Base-by-base conservation (phyloP, 2,888 invertebrate genomes). In the Watsonalla cultraria region DNA sequence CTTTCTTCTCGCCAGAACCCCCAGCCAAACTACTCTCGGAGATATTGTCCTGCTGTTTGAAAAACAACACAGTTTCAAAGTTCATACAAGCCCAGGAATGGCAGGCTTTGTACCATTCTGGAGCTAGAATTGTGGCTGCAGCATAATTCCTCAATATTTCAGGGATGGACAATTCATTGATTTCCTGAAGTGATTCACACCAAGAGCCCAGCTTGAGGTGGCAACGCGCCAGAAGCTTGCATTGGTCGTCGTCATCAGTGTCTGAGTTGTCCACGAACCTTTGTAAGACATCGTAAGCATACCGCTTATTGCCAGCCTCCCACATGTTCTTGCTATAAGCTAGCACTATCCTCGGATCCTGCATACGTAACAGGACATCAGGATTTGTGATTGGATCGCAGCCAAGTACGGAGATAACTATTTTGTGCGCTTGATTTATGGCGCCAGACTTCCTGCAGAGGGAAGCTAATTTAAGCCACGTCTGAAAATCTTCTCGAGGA, bases 81-180 rank as follows among this genome's bases (percentile, higher is more conserved):
- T 99, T 99, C 93, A 98, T 98, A 75, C 97, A 98, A 0, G 99
- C 99, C 94, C 97, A 98, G 0, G 98, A 94, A 84, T 99, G 99
- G 96, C 99, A 99, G 0, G 99, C 99, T 88, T 97, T 97, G 78
- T 97, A 97, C 98, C 98, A 99, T 46, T 94, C 94, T 0, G 94
- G 93, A 68, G 98, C 96, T 64, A 96, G 94, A 64, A 96, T 94
- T 0, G 96, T 97, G 0, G 98, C 97, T 0, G 94, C 92, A 39
- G 93, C 92, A 79, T 96, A 98, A 75, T 95, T 96, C 52, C 94
- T 91, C 24, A 96, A 74, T 52, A 94, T 94, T 47, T 94, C 92
- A 0, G 95, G 94, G 54, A 97, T 96, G 0, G 96, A 96, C 14
- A 92, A 80, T 71, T 96, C 96, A 57, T 94, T 96, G 45, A 96